A percentile compares a stretch with the other conserved stretches of the same genome.
Conservation (phyloP, 1,140 invertebrate species). For the Cryptotermes secundus region DNA sequence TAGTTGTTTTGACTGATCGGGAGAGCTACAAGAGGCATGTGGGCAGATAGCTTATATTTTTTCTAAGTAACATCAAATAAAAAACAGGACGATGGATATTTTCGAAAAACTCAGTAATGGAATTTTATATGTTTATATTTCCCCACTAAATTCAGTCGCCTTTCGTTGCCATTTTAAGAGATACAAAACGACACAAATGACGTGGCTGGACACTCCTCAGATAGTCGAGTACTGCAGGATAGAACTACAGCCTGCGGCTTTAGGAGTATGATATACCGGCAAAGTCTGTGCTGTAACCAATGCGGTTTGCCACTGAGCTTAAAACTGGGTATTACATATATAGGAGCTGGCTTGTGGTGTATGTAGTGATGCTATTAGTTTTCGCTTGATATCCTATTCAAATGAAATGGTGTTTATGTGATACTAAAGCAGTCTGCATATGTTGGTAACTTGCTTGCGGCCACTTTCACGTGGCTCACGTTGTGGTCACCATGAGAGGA, state of each 20-base stretch:
- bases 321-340: not conserved
- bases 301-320: not conserved
- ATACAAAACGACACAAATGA: no score
- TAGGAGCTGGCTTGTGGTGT: not conserved
- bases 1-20: no score
- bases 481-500: not conserved
- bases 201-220: not conserved
- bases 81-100: no score
- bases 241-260: no score
- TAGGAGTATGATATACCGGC: not conserved
- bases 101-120: no score
- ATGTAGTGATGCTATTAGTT: not conserved
- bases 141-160: no score
- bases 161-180: no score
- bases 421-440: not conserved
- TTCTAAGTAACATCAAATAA: no score
- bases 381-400: constrained; percentile 10
- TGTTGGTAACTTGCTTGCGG: not conserved
- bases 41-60: no score
- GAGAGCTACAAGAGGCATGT: no score
- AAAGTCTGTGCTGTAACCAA: not conserved
- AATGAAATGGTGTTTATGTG: constrained; percentile 10
- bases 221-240: not conserved
- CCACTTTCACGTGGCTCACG: not conserved
- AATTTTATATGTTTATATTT: no score